phyloP scores from a whole-genome alignment of 1,140 invertebrate genomes.

The Drosophila sucinea region DNA sequence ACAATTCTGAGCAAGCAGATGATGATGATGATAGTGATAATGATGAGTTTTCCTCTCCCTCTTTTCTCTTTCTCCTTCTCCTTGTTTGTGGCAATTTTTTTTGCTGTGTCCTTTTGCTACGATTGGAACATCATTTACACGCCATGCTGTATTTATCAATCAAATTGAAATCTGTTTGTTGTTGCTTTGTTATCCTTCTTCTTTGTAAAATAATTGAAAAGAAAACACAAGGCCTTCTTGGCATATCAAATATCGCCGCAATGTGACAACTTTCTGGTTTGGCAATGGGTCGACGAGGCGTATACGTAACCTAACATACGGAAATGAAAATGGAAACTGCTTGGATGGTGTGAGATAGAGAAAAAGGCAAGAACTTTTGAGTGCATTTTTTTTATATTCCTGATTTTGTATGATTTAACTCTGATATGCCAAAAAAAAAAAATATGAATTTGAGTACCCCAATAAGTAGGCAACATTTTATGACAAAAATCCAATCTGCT shows the following conservation, averaged over 20 bases:
- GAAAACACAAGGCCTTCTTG: conserved; percentile 5
- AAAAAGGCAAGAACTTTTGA: background rate
- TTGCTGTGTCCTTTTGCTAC: conserved; percentile 60
- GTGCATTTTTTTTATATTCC: background rate
- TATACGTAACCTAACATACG: background rate
- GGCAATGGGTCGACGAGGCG: background rate
- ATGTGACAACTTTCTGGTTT: background rate
- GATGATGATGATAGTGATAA: conserved; percentile 14
- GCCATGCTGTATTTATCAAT: conserved; percentile 69
- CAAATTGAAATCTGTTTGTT: conserved; percentile 80
- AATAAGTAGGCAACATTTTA: conserved; percentile 1
- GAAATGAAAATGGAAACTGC: conserved; percentile 6
- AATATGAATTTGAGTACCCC: background rate
- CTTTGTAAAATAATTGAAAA: conserved; percentile 22
- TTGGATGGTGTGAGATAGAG: background rate
- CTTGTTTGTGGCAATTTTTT: conserved; percentile 27
- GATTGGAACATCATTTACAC: conserved; percentile 71
- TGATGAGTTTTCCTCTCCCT: background rate
- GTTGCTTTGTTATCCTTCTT: conserved; percentile 51
- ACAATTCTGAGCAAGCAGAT: conserved; percentile 10
- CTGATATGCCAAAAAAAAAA: background rate
- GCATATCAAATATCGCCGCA: background rate
- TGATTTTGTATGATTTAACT: background rate
- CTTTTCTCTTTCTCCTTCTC: conserved; percentile 17
- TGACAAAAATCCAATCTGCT: background rate